Percentiles rank a stretch among this genome's conserved stretches.
phyloP scores from a whole-genome alignment of 2,888 invertebrate genomes.

The Sinopyrophorus schimmeli region DNA sequence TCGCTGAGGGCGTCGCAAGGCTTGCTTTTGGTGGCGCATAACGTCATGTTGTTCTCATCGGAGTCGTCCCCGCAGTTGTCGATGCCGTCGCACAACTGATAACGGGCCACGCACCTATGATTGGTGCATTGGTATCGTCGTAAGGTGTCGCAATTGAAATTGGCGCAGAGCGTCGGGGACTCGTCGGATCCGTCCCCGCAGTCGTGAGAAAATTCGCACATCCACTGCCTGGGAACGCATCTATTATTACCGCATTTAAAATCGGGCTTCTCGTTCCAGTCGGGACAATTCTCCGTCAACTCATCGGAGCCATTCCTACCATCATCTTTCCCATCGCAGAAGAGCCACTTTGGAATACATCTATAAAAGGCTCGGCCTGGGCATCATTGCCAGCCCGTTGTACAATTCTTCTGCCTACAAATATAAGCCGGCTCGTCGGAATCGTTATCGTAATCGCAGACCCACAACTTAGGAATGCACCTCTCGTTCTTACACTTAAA shows the following conservation, averaged over 20 bases:
- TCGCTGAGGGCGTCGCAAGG: constrained; percentile 78
- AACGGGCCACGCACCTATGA: constrained; percentile 87
- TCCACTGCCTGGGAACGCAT: constrained; percentile 70
- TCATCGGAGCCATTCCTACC: constrained; percentile 96
- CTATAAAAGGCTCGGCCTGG: constrained; percentile 90
- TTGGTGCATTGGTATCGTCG: constrained; percentile 85
- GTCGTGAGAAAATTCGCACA: constrained; percentile 95
- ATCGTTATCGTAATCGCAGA: constrained; percentile 93
- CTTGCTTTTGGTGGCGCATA: constrained; percentile 75
- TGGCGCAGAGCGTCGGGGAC: constrained; percentile 76
- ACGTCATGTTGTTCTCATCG: constrained; percentile 90
- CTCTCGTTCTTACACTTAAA: constrained; percentile 88
- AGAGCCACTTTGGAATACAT: constrained; percentile 96
- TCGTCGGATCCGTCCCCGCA: constrained; percentile 95
- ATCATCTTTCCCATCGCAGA: constrained; percentile 98
- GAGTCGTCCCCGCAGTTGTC: constrained; percentile 95
- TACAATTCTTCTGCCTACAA: constrained; percentile 90
- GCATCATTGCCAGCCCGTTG: constrained; percentile 93
- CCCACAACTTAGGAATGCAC: constrained; percentile 92
- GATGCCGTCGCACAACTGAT: constrained; percentile 95
- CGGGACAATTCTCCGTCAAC: constrained; percentile 84
- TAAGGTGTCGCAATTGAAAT: constrained; percentile 85
- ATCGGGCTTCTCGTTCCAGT: constrained; percentile 84
- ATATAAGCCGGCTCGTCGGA: constrained; percentile 92
- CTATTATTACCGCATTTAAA: constrained; percentile 88